Conservation (phyloP, 2,797 vertebrate species). For the Otolemur crassicaudatus region DNA sequence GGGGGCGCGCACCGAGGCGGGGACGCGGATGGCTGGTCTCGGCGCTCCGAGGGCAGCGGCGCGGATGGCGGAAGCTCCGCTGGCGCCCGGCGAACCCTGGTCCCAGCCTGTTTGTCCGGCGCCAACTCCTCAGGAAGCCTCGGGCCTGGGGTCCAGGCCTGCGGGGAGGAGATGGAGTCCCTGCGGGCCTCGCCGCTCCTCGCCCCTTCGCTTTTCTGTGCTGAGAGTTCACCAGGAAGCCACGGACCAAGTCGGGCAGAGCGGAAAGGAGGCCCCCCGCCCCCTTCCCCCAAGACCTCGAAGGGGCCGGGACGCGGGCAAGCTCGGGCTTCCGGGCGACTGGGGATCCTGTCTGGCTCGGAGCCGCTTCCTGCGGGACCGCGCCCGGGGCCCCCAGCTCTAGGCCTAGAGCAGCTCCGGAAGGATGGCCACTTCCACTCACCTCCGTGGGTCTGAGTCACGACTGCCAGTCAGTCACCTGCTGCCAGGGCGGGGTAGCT, state of each 20-base stretch:
- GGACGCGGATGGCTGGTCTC: neutral
- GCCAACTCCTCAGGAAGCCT: neutral
- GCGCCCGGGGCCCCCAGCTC: neutral
- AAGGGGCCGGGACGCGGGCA: neutral
- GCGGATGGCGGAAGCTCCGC: neutral
- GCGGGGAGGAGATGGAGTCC: neutral
- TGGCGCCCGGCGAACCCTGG: neutral
- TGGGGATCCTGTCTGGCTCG: neutral
- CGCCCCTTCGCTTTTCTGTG: neutral
- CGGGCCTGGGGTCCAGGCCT: neutral
- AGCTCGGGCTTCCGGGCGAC: conserved; percentile 52
- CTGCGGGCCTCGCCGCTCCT: neutral
- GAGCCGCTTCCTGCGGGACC: conserved; percentile 41
- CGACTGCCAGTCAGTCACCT: conserved; percentile 46
- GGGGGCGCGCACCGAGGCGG: neutral
- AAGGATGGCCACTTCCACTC: neutral
- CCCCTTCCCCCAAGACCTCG: neutral
- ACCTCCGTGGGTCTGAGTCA: neutral
- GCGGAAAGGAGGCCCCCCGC: neutral
- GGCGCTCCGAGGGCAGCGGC: neutral
- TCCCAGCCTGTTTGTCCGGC: neutral
- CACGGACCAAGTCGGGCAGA: neutral
- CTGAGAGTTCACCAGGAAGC: neutral
- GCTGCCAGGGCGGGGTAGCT: conserved; percentile 46
- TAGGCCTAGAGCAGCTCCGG: neutral